phyloP scores from a whole-genome alignment of 1,140 invertebrate species.

The Dinoponera quadriceps region DNA sequence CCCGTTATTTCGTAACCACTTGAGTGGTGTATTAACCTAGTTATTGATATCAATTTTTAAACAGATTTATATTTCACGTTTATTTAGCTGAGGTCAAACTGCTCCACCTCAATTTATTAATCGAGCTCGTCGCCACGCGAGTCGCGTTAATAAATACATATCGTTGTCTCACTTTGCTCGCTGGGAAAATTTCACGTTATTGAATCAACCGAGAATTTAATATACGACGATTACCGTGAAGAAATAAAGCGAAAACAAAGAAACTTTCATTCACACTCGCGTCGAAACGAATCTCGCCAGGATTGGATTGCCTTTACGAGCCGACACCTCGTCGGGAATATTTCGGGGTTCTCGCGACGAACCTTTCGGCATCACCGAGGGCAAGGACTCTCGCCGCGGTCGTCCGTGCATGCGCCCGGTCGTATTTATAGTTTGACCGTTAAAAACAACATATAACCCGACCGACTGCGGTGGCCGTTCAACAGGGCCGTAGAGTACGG shows the following conservation, averaged over 20 bases:
- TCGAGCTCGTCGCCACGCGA: too few species aligned
- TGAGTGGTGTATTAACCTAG: too few species aligned
- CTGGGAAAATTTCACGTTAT: not conserved
- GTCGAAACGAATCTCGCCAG: not conserved
- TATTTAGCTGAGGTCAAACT: too few species aligned
- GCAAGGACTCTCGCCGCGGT: conserved; percentile 25
- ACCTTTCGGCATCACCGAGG: conserved; percentile 1
- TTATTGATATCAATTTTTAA: too few species aligned
- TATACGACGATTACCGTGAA: too few species aligned
- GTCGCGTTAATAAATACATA: too few species aligned
- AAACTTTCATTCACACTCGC: not conserved
- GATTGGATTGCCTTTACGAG: not conserved
- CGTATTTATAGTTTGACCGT: conserved; percentile 73
- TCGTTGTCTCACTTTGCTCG: too few species aligned
- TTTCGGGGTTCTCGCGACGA: not conserved
- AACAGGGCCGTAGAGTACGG: conserved; percentile 61
- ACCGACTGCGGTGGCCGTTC: conserved; percentile 43
- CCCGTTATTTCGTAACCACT: too few species aligned
- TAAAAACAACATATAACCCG: conserved; percentile 66
- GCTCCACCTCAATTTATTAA: too few species aligned
- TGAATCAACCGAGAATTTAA: too few species aligned
- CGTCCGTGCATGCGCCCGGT: conserved; percentile 24
- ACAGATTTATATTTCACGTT: too few species aligned
- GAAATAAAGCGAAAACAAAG: not conserved
- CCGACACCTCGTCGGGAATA: not conserved